These are phyloP conservation scores for Torymus texanus DNA, from an alignment of 2,888 invertebrate species.

Conservation along the genomic window DNA sequence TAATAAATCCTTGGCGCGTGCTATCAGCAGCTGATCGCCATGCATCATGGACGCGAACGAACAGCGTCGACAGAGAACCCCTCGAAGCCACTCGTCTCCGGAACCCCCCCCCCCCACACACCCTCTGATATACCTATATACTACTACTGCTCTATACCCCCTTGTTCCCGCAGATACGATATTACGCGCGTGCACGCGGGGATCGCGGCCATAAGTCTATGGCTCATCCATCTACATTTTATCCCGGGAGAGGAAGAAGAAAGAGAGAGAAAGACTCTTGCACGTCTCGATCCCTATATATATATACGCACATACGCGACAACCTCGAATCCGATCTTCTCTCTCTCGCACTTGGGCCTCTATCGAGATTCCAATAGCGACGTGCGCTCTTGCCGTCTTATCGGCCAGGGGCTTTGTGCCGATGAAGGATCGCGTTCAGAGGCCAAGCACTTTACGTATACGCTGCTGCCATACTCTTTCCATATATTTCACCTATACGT, in stretches of 20 bases:
- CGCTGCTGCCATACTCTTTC: conserved; percentile 67
- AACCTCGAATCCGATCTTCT: conserved; percentile 71
- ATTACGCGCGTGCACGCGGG: conserved; percentile 69
- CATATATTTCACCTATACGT: conserved; percentile 57
- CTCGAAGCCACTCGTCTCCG: conserved; percentile 40
- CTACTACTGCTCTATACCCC: conserved; percentile 51
- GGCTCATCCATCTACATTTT: conserved; percentile 74
- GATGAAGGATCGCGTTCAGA: conserved; percentile 71
- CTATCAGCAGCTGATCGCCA: conserved; percentile 72
- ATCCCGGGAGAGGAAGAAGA: conserved; percentile 61
- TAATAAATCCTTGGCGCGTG: conserved; percentile 68
- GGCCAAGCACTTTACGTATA: conserved; percentile 66
- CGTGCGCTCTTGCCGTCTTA: conserved; percentile 62
- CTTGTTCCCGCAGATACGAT: conserved; percentile 63
- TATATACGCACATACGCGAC: conserved; percentile 39
- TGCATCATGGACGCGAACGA: conserved; percentile 65
- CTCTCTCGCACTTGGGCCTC: conserved; percentile 56
- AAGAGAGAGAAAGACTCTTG: no score
- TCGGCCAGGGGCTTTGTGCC: conserved; percentile 71
- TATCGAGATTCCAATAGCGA: conserved; percentile 74
- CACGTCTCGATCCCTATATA: no score
- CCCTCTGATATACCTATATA: conserved; percentile 52
- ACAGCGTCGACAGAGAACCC: conserved; percentile 35
- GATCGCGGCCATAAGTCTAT: conserved; percentile 72
- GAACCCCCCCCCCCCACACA: not conserved